These are phyloP conservation scores for Atherix ibis DNA, from an alignment of 2,888 invertebrate genomes.

Conservation along the genomic window DNA sequence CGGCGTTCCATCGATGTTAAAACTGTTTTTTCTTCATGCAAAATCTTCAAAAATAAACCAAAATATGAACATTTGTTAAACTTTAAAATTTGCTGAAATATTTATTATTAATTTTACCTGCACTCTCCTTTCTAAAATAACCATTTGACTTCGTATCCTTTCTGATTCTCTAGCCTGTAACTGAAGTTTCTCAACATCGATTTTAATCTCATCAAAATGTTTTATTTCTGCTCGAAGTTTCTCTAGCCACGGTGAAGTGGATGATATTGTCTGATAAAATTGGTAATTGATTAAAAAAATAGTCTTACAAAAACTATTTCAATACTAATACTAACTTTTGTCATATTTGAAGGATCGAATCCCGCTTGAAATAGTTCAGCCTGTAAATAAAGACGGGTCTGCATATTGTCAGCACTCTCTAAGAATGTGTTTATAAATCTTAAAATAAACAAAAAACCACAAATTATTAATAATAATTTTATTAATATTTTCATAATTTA, in stretches of 20 bases:
- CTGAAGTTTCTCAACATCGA: conserved; percentile 63
- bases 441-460: conserved; percentile 7
- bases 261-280: conserved; percentile 43
- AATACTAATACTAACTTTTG: conserved; percentile 25
- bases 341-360: conserved; percentile 39
- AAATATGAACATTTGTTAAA: no score
- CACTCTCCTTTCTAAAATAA: conserved; percentile 52
- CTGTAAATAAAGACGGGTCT: conserved; percentile 68
- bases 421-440: conserved; percentile 71
- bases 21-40: conserved; percentile 63
- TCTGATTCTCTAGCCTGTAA: conserved; percentile 53
- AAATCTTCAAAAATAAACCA: conserved; percentile 36
- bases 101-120: conserved; percentile 36
- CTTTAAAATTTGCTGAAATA: not conserved
- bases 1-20: conserved; percentile 56
- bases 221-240: conserved; percentile 52
- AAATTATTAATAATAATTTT: not conserved
- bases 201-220: conserved; percentile 58
- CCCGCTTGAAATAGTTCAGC: conserved; percentile 73
- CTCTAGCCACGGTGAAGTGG: conserved; percentile 46
- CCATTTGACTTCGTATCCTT: conserved; percentile 51
- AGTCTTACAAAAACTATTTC: not conserved
- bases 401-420: conserved; percentile 55
- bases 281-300: conserved; percentile 3
- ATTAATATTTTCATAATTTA: not conserved